phyloP scores from a whole-genome alignment of 1,140 invertebrate species.

The Scaptomyza hsui region DNA sequence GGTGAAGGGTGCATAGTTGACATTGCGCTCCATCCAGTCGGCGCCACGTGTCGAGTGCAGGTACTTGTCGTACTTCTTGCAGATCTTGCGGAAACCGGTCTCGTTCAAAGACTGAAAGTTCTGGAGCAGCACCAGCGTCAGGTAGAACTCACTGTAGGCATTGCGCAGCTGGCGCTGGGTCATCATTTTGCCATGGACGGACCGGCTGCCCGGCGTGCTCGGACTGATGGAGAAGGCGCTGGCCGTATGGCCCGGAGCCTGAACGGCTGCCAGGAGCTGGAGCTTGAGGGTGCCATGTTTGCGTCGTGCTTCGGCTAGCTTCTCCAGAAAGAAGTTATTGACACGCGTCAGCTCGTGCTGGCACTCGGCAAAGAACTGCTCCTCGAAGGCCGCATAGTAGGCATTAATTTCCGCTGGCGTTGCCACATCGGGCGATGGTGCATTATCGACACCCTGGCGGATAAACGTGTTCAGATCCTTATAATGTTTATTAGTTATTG shows the following conservation, averaged over 20 bases:
- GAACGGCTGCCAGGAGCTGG: slow-evolving; percentile 86
- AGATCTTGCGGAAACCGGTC: slow-evolving; percentile 99
- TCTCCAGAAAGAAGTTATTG: slow-evolving; percentile 98
- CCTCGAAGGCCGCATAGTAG: slow-evolving; percentile 95
- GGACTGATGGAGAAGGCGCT: slow-evolving; percentile 35
- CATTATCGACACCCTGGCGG: slow-evolving; percentile 46
- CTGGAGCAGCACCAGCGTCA: slow-evolving; percentile 96
- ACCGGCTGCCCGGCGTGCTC: slow-evolving; percentile 10
- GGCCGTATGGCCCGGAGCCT: slow-evolving; percentile 21
- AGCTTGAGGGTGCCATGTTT: slow-evolving; percentile 95
- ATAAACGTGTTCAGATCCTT: slow-evolving; percentile 70
- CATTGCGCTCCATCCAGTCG: slow-evolving; percentile 36
- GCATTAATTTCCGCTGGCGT: background rate
- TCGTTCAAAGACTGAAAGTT: slow-evolving; percentile 98
- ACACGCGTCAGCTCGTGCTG: slow-evolving; percentile 97
- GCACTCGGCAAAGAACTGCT: slow-evolving; percentile 96
- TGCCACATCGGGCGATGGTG: slow-evolving; percentile 9
- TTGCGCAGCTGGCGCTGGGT: slow-evolving; percentile 94
- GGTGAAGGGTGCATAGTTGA: slow-evolving; percentile 42
- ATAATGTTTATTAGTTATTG: background rate
- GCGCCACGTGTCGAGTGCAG: slow-evolving; percentile 30
- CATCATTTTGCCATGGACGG: slow-evolving; percentile 69
- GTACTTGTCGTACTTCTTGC: slow-evolving; percentile 99
- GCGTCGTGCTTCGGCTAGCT: slow-evolving; percentile 96
- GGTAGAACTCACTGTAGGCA: slow-evolving; percentile 99